Conservation (phyloP, 2,113 vertebrate genomes). For the Dendropsophus ebraccatus region DNA sequence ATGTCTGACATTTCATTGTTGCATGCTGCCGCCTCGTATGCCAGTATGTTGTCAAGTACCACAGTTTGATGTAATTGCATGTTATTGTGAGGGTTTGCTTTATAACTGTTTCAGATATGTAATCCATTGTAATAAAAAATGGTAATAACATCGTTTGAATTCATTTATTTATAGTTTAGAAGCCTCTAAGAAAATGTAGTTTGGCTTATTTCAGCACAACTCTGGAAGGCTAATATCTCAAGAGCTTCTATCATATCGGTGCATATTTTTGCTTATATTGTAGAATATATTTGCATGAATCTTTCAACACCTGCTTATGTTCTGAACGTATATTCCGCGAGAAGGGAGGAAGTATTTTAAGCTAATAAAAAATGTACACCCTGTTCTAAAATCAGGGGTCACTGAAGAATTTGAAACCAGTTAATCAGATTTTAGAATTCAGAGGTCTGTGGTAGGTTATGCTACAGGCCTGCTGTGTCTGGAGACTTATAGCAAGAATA, state of each 20-base stretch:
- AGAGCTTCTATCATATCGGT: not conserved
- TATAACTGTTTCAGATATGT: not conserved
- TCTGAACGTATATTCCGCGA: not conserved
- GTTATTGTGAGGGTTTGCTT: not conserved
- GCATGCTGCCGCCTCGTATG: not conserved
- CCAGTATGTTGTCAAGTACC: not conserved
- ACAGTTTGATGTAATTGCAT: not conserved
- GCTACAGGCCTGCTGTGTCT: not conserved
- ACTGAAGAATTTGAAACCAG: too few species aligned
- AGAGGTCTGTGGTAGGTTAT: not conserved
- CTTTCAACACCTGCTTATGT: slow-evolving; percentile 13
- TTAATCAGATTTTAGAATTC: not conserved
- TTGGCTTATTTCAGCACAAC: not conserved
- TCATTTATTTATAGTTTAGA: not conserved
- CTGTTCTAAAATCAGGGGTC: not conserved
- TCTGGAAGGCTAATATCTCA: not conserved
- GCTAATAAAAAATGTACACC: not conserved
- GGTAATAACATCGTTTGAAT: not conserved
- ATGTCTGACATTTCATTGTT: not conserved
- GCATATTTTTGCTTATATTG: not conserved
- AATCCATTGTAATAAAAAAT: not conserved
- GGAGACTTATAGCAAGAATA: too few species aligned
- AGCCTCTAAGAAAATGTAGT: not conserved
- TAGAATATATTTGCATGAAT: slow-evolving; percentile 19
- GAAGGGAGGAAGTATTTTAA: not conserved